Evolutionary conservation across 2,888 invertebrate genomes (phyloP).

Genomic region (Pediacus dermestoides): DNA sequence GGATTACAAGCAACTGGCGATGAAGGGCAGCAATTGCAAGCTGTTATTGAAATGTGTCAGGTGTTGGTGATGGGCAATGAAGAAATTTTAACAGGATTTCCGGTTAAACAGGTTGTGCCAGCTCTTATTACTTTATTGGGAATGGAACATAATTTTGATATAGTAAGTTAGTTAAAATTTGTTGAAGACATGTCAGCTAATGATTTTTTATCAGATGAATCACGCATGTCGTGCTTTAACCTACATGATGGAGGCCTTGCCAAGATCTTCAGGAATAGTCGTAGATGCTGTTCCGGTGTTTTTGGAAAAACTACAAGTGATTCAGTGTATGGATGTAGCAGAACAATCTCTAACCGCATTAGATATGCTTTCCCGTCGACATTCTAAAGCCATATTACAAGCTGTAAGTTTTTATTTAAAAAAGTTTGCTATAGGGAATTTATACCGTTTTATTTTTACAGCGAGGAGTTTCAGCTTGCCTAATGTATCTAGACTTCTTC

Average conservation of each 20-base stretch:
- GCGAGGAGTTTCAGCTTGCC: constrained; percentile 93
- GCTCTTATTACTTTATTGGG: constrained; percentile 87
- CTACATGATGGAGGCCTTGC: constrained; percentile 98
- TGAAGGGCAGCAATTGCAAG: constrained; percentile 93
- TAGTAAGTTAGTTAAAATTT: constrained; percentile 62
- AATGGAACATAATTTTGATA: constrained; percentile 98
- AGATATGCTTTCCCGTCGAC: constrained; percentile 93
- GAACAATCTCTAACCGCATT: constrained; percentile 97
- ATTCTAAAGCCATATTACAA: constrained; percentile 93
- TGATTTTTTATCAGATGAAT: constrained; percentile 80
- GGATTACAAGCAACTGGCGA: constrained; percentile 91
- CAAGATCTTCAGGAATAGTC: constrained; percentile 92
- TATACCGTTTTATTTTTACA: constrained; percentile 46
- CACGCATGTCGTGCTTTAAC: constrained; percentile 97
- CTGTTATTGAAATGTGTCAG: constrained; percentile 98
- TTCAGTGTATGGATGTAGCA: constrained; percentile 99
- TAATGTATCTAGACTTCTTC: constrained; percentile 97
- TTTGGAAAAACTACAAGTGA: constrained; percentile 93
- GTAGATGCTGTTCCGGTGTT: constrained; percentile 97
- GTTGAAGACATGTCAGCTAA: constrained; percentile 17
- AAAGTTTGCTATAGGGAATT: constrained; percentile 4
- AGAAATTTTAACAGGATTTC: constrained; percentile 97
- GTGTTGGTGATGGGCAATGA: constrained; percentile 98
- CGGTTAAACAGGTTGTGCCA: constrained; percentile 95
- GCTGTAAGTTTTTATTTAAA: constrained; percentile 59